phyloP scores from a whole-genome alignment of 2,797 vertebrate species.

The Onychomys leucogaster region DNA sequence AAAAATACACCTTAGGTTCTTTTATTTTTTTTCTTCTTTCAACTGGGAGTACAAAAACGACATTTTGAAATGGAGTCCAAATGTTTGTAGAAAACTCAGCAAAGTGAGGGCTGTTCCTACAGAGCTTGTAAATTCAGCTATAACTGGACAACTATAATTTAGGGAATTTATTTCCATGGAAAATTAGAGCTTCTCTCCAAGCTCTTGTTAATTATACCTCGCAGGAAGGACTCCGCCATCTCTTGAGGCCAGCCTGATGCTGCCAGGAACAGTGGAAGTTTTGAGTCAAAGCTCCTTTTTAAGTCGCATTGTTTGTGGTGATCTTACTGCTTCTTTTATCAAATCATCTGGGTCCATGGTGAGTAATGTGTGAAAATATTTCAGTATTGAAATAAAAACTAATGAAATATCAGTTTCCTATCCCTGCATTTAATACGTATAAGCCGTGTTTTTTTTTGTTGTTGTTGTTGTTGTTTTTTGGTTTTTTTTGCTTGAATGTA shows the following conservation, averaged over 20 bases:
- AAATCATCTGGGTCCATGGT: conserved; percentile 3
- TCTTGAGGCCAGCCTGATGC: background rate
- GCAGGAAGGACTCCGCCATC: conserved; percentile 36
- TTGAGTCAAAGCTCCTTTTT: conserved; percentile 38
- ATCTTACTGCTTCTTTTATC: conserved; percentile 2
- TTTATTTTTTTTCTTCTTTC: background rate
- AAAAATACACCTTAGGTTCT: background rate
- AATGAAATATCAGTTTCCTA: conserved; percentile 6
- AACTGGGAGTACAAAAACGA: background rate
- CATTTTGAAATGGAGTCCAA: conserved; percentile 60
- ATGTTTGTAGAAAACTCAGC: conserved; percentile 56
- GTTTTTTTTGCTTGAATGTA: background rate
- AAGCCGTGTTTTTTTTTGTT: background rate
- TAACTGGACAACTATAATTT: conserved; percentile 75
- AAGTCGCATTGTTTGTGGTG: conserved; percentile 6
- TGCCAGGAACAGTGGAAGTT: conserved; percentile 28
- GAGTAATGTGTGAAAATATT: background rate
- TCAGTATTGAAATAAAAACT: conserved; percentile 11
- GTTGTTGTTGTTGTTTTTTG: too few species aligned
- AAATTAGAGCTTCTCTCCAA: conserved; percentile 71
- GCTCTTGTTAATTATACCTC: conserved; percentile 63
- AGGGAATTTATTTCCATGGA: conserved; percentile 67
- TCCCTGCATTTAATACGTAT: background rate
- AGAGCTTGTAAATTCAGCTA: conserved; percentile 20
- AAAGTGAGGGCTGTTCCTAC: conserved; percentile 16